Base-by-base conservation (phyloP, 2,888 invertebrate genomes). In the Eurois occulta region DNA sequence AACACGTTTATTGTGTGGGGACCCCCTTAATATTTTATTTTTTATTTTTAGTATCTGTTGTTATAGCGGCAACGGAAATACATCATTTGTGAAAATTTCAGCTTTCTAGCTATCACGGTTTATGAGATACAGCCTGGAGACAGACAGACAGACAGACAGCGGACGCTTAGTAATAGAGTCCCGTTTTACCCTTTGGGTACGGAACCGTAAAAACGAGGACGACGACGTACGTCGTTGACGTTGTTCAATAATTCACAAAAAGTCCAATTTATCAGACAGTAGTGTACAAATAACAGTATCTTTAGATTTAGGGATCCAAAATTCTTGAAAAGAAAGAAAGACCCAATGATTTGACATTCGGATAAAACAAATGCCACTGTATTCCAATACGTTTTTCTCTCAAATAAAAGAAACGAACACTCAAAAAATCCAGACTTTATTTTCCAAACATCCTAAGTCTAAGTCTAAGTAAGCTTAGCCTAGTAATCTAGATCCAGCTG, bases 401-500 rank as follows among this genome's bases (percentile, higher is more conserved):
- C 4, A 21, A 65, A 3, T 32, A 55, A 58, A 62, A 65, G 7
- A 55, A 48, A 41, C 10, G 38, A 68, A 71, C 21, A 41, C 55
- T 35, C n/a, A 41, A 1, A 18, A 81, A 72, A 28, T 64, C 21
- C 21, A 70, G 46, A n/a, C 35, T 73, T 70, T 60, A 52, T 78
- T 78, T 78, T 38, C 60, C 46, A 58, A 73, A 76, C 62, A 64
- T 75, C 66, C 32, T 48, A 11, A 66, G 70, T 66, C 32, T 48
- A 11, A 66, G 70, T 66, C 55, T 46, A 21, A 43, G 62, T 66
- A 48, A 58, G 77, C 77, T 85, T 65, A 73, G 78, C 24, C 52
- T 35, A n/a, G 68, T 79, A 75, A 84, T 86, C 87, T 78, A 58
- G 87, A 78, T 77, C 52, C 32, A 10, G 71, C 86, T 87, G 84